A percentile compares a stretch with the other conserved stretches of the same genome.
These are phyloP conservation scores for Ethmia dodecea DNA, from an alignment of 2,888 invertebrate species.

Conservation along the genomic window DNA sequence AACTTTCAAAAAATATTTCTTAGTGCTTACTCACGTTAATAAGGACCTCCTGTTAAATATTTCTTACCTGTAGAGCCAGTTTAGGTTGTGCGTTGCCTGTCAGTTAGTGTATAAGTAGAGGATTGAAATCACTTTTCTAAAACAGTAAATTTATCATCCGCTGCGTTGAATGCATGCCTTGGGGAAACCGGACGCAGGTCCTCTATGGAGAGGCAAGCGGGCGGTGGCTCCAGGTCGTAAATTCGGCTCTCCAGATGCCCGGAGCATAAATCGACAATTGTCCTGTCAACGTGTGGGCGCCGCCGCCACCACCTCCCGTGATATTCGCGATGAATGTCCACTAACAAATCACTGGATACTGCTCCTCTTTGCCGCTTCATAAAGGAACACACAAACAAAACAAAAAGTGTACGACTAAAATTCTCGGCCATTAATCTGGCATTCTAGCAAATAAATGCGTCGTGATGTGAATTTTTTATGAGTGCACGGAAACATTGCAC, in stretches of 20 bases:
- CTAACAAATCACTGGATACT: conserved; percentile 6
- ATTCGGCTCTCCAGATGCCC: conserved; percentile 35
- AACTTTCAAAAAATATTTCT: too few species aligned
- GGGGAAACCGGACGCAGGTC: conserved; percentile 18
- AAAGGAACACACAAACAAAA: not conserved
- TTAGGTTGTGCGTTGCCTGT: too few species aligned
- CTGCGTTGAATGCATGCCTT: conserved; percentile 11
- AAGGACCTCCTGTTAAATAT: too few species aligned
- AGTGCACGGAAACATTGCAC: conserved; percentile 23
- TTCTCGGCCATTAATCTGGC: not conserved
- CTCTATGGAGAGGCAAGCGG: conserved; percentile 31
- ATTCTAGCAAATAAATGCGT: not conserved
- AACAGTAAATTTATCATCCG: conserved; percentile 1
- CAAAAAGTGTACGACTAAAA: not conserved
- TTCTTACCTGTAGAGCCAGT: too few species aligned
- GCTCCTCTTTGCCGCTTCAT: conserved; percentile 2
- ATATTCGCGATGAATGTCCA: conserved; percentile 21
- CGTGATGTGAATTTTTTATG: conserved; percentile 21
- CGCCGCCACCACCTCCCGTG: conserved; percentile 29
- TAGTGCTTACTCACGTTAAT: too few species aligned
- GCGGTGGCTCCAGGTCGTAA: conserved; percentile 34
- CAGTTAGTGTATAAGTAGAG: too few species aligned
- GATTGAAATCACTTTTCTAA: conserved; percentile 8
- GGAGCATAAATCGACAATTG: conserved; percentile 58
- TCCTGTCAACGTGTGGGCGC: conserved; percentile 50